Evolutionary conservation across 2,113 vertebrate genomes (phyloP).

Genomic region (Ibidorhyncha struthersii): DNA sequence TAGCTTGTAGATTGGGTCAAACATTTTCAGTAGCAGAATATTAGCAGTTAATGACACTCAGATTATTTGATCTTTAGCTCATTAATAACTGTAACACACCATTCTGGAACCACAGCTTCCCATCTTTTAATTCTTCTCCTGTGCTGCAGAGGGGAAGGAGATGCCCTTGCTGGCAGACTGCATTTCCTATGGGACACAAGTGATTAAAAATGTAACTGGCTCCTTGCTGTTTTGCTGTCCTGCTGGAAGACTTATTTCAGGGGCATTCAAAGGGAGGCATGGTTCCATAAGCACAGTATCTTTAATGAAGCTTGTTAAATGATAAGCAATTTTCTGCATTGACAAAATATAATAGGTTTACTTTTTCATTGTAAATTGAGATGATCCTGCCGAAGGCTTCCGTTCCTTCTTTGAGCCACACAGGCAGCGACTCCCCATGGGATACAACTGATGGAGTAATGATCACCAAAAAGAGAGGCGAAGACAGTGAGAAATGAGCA

Average conservation of each 20-base stretch:
- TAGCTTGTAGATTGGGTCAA: not conserved
- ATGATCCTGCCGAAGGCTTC: not conserved
- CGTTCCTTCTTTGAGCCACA: not conserved
- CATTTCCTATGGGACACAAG: not conserved
- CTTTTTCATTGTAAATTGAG: not conserved
- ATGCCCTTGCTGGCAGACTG: slow-evolving; percentile 17
- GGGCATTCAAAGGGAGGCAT: not conserved
- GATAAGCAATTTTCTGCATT: slow-evolving; percentile 11
- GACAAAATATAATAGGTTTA: not conserved
- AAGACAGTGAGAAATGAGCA: not conserved
- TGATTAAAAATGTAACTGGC: slow-evolving; percentile 50
- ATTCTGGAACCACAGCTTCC: slow-evolving; percentile 10
- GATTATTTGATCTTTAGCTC: not conserved
- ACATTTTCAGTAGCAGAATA: not conserved
- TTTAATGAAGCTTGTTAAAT: slow-evolving; percentile 31
- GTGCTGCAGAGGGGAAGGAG: not conserved
- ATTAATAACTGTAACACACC: not conserved
- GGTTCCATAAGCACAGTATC: not conserved
- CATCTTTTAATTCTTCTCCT: not conserved
- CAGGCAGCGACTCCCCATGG: accelerated
- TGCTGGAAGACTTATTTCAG: slow-evolving; percentile 30
- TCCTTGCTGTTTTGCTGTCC: slow-evolving; percentile 42
- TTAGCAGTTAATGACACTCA: not conserved
- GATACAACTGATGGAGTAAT: not conserved
- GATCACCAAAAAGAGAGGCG: not conserved